Percentiles rank a stretch among this genome's conserved stretches.
phyloP scores from a whole-genome alignment of 2,888 invertebrate genomes.

The Rhorus exstirpatorius region DNA sequence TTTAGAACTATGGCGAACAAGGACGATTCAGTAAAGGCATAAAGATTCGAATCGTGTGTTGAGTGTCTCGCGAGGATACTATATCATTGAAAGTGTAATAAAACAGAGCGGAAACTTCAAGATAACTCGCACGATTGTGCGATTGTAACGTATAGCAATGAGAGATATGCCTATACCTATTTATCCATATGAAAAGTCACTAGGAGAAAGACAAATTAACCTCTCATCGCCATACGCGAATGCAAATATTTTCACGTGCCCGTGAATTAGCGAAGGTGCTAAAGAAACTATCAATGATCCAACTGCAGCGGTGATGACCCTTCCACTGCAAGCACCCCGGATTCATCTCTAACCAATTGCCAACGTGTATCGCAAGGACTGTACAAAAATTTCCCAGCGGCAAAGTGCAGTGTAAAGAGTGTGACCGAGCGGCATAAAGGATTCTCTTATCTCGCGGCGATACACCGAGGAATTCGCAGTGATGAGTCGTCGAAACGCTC shows the following conservation, averaged over 20 bases:
- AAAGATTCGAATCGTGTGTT: slow-evolving; percentile 43
- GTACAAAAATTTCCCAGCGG: slow-evolving; percentile 53
- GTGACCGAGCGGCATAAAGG: slow-evolving; percentile 66
- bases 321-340: slow-evolving; percentile 45
- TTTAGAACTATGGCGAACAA: slow-evolving; percentile 30
- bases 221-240: slow-evolving; percentile 56
- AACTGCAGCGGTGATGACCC: slow-evolving; percentile 35
- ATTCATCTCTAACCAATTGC: slow-evolving; percentile 40
- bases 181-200: not conserved
- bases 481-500: slow-evolving; percentile 79
- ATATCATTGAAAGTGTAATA: slow-evolving; percentile 31
- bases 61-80: slow-evolving; percentile 16
- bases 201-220: slow-evolving; percentile 45
- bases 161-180: not conserved
- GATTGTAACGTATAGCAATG: slow-evolving; percentile 16
- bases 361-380: slow-evolving; percentile 33
- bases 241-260: slow-evolving; percentile 26
- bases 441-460: slow-evolving; percentile 77
- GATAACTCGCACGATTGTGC: slow-evolving; percentile 32
- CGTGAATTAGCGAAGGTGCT: slow-evolving; percentile 56
- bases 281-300: slow-evolving; percentile 53
- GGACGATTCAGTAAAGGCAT: slow-evolving; percentile 43
- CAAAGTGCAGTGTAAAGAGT: slow-evolving; percentile 28
- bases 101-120: slow-evolving; percentile 20
- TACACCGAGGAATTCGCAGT: slow-evolving; percentile 77